phyloP scores from a whole-genome alignment of 2,113 vertebrate species.

The Pachypanchax playfairii region DNA sequence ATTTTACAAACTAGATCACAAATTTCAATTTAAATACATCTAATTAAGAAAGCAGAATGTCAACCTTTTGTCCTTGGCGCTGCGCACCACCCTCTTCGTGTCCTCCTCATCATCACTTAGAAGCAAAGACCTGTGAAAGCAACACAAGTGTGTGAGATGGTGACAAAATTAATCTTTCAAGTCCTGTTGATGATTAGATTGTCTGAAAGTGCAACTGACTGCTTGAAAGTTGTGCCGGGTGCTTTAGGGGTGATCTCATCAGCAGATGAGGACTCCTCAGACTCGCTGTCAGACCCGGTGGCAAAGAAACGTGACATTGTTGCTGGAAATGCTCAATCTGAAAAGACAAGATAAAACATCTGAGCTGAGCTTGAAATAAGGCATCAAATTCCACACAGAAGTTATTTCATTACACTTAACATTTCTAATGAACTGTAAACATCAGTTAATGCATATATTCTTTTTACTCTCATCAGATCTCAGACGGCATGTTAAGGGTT shows the following conservation, averaged over 20 bases:
- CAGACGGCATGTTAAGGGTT: too few relatives aligned
- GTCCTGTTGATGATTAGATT: background rate
- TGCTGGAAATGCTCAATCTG: slow-evolving; percentile 50
- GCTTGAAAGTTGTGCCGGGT: slow-evolving; percentile 86
- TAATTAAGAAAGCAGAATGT: too few relatives aligned
- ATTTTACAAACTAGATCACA: background rate
- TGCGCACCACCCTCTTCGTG: slow-evolving; percentile 90
- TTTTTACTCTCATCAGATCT: too few relatives aligned
- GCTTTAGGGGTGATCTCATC: slow-evolving; percentile 88
- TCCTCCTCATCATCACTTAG: slow-evolving; percentile 94
- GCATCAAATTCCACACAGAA: too few relatives aligned
- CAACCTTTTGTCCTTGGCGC: slow-evolving; percentile 93
- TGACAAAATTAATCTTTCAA: background rate
- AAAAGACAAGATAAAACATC: background rate
- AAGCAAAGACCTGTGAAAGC: slow-evolving; percentile 80
- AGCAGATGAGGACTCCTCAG: slow-evolving; percentile 86
- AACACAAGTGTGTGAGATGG: background rate
- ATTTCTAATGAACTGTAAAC: background rate
- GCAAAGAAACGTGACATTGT: slow-evolving; percentile 91
- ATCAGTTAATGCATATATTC: background rate
- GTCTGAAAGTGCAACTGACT: slow-evolving; percentile 74
- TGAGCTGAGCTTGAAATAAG: background rate
- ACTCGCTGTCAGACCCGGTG: slow-evolving; percentile 92
- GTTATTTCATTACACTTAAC: too few relatives aligned
- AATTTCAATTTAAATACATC: accelerated